Evolutionary conservation across 2,888 invertebrate genomes (phyloP), one percentile per base, ranked within the genome.

Genomic region (Dryobota labecula): DNA sequence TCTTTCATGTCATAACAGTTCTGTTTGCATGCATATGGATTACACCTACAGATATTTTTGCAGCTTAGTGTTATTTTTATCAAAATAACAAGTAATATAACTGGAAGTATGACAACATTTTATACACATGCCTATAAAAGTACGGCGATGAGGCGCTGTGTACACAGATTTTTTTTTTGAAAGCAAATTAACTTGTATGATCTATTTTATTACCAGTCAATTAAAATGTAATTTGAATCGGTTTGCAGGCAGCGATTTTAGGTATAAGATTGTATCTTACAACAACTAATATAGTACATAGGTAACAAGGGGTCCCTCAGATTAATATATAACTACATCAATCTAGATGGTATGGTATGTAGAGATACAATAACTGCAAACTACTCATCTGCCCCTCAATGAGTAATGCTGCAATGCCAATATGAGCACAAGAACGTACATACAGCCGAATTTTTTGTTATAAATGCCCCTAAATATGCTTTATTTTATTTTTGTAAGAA

Each of bases 401-500:
- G 20, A 3, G 56, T 56, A n/a, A n/a, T n/a, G 24, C 56, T 57
- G 24, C 49, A 36, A 61, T 61, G 60, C 60, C 76, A 61, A 27
- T 43, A 68, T 69, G 53, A 76, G 74, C 69, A 69, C 69, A 68
- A 33, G 27, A 54, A 57, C 41, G 11, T 65, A 74, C 66, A 66
- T 57, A 74, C 51, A 51, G 66, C 74, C 33, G 13, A 41, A 45
- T 47, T 1, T 56, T 60, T 68, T 67, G 41, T 60, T 60, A 74
- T 36, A 75, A 54, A 61, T 45, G 7, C 24, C 60, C 60, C 20
- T 47, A 43, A 53, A 62, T 63, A 78, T 43, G 47, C 27, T 75
- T 75, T 58, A 62, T 74, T 78, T 61, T 64, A 68, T 65, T 74
- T 58, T 75, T 78, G 71, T 81, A 78, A 73, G 18, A 41, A 69